phyloP scores from a whole-genome alignment of 2,888 invertebrate species.

The Drosophila acutilabella region DNA sequence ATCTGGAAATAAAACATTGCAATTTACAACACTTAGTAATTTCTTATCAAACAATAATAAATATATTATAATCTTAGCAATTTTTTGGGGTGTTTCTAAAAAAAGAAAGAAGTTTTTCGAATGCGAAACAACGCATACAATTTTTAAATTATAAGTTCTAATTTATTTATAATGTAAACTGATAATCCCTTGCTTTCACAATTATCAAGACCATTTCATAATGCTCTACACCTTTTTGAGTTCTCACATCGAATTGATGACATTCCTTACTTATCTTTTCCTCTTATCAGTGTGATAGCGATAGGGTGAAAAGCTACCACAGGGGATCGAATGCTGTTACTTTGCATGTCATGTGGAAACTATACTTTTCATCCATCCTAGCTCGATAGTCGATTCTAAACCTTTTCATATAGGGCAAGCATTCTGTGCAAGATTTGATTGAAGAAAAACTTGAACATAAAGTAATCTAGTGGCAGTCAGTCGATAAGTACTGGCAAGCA shows the following conservation, averaged over 20 bases:
- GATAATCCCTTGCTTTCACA: no score
- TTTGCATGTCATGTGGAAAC: no score
- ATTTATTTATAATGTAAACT: no score
- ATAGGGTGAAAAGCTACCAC: no score
- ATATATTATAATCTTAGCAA: constrained; percentile 5
- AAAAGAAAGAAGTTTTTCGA: background rate
- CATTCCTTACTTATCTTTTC: constrained; percentile 8
- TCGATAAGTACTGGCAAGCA: constrained; percentile 69
- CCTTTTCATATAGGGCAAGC: constrained; percentile 37
- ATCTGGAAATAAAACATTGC: background rate
- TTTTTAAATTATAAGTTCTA: no score
- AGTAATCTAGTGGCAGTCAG: constrained; percentile 70
- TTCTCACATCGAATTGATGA: constrained; percentile 2
- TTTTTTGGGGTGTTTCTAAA: background rate
- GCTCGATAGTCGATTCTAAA: no score
- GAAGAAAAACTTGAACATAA: constrained; percentile 59
- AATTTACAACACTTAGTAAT: constrained; percentile 9
- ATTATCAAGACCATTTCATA: background rate
- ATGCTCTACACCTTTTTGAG: constrained; percentile 4
- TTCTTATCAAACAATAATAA: constrained; percentile 1
- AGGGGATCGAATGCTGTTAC: no score
- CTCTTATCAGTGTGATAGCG: no score
- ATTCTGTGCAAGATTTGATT: constrained; percentile 40
- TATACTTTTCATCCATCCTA: no score
- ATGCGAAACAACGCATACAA: background rate